Percentiles rank a stretch among this genome's conserved stretches.
Evolutionary conservation across 2,888 invertebrate genomes (phyloP).

Genomic region (Laspeyria flexula): DNA sequence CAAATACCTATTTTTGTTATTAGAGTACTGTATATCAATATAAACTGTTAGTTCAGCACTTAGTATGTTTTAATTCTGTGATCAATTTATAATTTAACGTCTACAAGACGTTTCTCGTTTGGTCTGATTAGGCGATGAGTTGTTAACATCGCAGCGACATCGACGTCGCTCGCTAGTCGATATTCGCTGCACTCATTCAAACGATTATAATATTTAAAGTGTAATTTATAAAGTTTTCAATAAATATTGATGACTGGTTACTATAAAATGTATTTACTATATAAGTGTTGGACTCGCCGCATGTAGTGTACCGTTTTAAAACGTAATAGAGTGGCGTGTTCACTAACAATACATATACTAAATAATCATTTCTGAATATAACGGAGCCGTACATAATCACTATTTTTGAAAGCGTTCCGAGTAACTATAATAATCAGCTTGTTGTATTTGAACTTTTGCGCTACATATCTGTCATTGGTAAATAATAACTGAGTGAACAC

Average conservation of each 20-base stretch:
- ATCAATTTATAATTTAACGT: conserved; percentile 68
- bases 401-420: conserved; percentile 50
- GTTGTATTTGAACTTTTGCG: conserved; percentile 64
- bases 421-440: conserved; percentile 55
- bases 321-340: conserved; percentile 12
- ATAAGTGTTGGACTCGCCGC: conserved; percentile 44
- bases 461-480: conserved; percentile 73
- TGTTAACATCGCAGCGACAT: conserved; percentile 18
- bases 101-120: conserved; percentile 58
- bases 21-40: conserved; percentile 69
- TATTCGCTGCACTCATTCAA: conserved; percentile 34
- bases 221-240: conserved; percentile 48
- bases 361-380: conserved; percentile 19
- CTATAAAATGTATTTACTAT: conserved; percentile 52
- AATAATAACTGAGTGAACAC: conserved; percentile 45
- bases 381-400: conserved; percentile 17
- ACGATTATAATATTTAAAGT: conserved; percentile 40
- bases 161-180: conserved; percentile 36
- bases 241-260: conserved; percentile 61
- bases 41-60: conserved; percentile 67
- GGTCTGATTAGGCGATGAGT: conserved; percentile 7
- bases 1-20: conserved; percentile 81
- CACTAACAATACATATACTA: conserved; percentile 21
- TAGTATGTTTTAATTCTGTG: conserved; percentile 75
- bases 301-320: conserved; percentile 9